Evolutionary conservation across 2,888 invertebrate genomes (phyloP), one percentile per base, ranked within the genome.

Genomic region (Cephonodes hylas): DNA sequence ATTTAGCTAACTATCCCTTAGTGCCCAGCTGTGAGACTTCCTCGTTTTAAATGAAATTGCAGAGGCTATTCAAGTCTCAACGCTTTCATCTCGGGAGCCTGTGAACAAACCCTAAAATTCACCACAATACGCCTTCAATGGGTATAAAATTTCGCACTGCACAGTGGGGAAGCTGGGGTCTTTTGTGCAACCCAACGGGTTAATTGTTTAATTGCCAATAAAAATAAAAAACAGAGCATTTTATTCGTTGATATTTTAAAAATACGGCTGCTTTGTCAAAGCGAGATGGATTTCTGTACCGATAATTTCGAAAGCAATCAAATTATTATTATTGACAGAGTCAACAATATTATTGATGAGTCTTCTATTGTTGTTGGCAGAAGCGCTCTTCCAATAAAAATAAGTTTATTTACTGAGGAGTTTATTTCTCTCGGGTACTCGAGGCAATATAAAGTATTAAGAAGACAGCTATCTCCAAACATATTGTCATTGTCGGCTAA

Each of bases 201-300:
- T 91, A 91, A 91, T 91, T 92, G 91, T 91, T 87, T 91, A 91
- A 92, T 92, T 87, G 87, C 83, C 86, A 91, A 91, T 91, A 91
- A 92, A 88, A 92, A 87, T 84, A 86, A 91, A 88, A 79, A 91
- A 85, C 80, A 81, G 73, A 78, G 75, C 83, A 80, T 78, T 38
- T 82, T 76, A 72, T 80, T 75, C 74, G 76, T 65, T 42, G 61
- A 62, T 69, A 70, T 72, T 72, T 69, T 66, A 70, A 70, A 64
- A 67, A 68, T 70, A 76, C 84, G 84, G 83, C 83, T 84, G 84
- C 79, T 61, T 57, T 61, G 38, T 46, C 45, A 46, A 23, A 44
- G 2, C n/a, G 20, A 10, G 44, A 44, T 27, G 44, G 44, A 25
- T 59, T 42, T 44, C 42, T 42, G 25, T 44, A 53, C 58, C 25